A percentile compares a stretch with the other conserved stretches of the same genome.
Conservation (phyloP, 2,888 invertebrate species). For the Invenusta paracnida region DNA sequence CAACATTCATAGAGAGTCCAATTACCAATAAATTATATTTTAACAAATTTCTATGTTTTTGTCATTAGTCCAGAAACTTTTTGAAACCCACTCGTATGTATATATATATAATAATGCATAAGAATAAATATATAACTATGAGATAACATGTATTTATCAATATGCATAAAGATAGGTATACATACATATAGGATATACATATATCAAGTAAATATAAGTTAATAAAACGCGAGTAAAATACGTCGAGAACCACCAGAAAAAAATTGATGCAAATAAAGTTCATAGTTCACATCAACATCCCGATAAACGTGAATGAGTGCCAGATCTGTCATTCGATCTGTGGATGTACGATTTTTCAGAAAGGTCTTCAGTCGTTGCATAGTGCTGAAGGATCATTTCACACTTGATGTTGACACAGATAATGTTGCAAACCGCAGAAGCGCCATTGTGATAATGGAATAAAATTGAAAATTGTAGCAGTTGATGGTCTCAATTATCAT, state of each 20-base stretch:
- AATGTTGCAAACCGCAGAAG: slow-evolving; percentile 23
- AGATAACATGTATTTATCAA: neutral
- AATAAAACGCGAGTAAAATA: slow-evolving; percentile 1
- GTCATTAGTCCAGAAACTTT: too few relatives aligned
- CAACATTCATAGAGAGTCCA: too few relatives aligned
- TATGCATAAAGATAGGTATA: neutral
- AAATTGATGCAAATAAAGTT: slow-evolving; percentile 19
- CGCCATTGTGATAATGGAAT: slow-evolving; percentile 21
- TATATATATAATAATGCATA: slow-evolving; percentile 5
- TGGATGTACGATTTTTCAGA: slow-evolving; percentile 27
- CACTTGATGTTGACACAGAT: slow-evolving; percentile 28
- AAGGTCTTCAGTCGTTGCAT: slow-evolving; percentile 31
- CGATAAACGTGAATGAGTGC: slow-evolving; percentile 24
- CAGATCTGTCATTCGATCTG: slow-evolving; percentile 11
- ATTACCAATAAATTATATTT: too few relatives aligned
- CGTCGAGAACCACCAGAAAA: slow-evolving; percentile 4
- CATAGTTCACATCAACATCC: neutral
- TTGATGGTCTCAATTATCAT: slow-evolving; percentile 21
- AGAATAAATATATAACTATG: neutral
- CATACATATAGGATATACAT: neutral
- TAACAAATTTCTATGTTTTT: too few relatives aligned
- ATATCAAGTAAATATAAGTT: neutral
- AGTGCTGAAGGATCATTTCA: slow-evolving; percentile 16
- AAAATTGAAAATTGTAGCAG: neutral
- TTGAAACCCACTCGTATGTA: too few relatives aligned